Base-by-base conservation (phyloP, 2,888 invertebrate genomes). In the Mythimna impura region DNA sequence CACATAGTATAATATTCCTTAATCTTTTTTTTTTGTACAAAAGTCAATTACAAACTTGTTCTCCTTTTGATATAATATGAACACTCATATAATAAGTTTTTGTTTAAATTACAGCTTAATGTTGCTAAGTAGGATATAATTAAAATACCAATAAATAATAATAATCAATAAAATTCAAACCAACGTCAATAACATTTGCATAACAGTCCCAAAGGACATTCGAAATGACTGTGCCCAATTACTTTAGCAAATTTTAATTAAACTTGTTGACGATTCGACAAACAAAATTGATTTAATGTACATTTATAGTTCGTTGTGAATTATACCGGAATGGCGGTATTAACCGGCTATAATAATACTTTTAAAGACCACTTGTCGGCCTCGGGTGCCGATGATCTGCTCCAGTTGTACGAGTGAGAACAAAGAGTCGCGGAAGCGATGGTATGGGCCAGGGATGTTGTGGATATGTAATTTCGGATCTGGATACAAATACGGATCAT, bases 301-400 rank as follows among this genome's bases (percentile, higher is more conserved):
- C 43, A 64, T 20, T 40, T 67, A 62, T 62, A 65, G 34, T 57
- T 43, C 20, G 58, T 50, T 43, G 73, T 70, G 55, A 75, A 82
- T 85, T 84, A 81, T 72, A 79, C 69, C 75, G 82, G 85, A 83
- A 83, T 84, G 84, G 80, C 79, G 79, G 54, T 80, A 76, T 83
- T 80, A 74, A 79, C 65, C 43, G 62, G 55, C 47, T 61, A 50
- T 76, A 84, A 83, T 80, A 66, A 50, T 66, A 62, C 68, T 71
- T 69, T 65, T 22, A 94, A 95, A 95, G 90, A 94, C 87, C 94
- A 95, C 94, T 93, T 80, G 94, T 71, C 87, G 95, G 86, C 95
- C 95, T 95, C 85, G 85, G 68, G 66, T 71, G 55, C 91, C 89
- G 84, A 76, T 82, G 75, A 72, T 73, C 80, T 85, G 85, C 84